phyloP scores from a whole-genome alignment of 2,113 vertebrate genomes.

The Seriola quinqueradiata region DNA sequence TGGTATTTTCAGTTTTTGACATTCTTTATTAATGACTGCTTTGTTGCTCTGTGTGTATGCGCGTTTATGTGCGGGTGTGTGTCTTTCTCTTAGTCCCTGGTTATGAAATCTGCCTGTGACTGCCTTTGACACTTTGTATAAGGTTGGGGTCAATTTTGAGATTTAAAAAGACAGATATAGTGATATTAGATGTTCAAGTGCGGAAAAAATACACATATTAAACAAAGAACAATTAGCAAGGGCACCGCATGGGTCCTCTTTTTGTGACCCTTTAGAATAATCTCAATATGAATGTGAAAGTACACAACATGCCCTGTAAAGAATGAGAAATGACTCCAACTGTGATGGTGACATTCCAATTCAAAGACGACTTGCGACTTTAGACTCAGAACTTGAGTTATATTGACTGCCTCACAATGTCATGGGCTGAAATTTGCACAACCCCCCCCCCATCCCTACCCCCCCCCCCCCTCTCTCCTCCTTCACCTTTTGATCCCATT shows the following conservation, averaged over 20 bases:
- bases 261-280: conserved; percentile 23
- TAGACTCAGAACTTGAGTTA: conserved; percentile 63
- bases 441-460: not conserved
- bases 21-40: conserved; percentile 56
- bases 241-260: conserved; percentile 11
- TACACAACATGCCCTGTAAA: conserved; percentile 36
- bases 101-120: conserved; percentile 72
- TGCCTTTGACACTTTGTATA: conserved; percentile 71
- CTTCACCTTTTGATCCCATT: conserved; percentile 68
- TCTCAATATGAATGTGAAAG: conserved; percentile 57
- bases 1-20: conserved; percentile 34
- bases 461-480: conserved; percentile 17
- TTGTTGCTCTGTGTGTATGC: conserved; percentile 36
- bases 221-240: conserved; percentile 27
- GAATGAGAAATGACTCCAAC: conserved; percentile 63
- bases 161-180: conserved; percentile 29
- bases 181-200: conserved; percentile 17
- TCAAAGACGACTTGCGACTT: conserved; percentile 65
- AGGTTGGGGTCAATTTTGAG: conserved; percentile 47
- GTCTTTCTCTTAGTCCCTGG: conserved; percentile 51
- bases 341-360: conserved; percentile 80
- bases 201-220: conserved; percentile 10
- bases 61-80: conserved; percentile 1
- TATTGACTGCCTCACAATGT: conserved; percentile 74
- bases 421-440: conserved; percentile 80